phyloP scores from a whole-genome alignment of 2,888 invertebrate species.

The Orgyia antiqua region DNA sequence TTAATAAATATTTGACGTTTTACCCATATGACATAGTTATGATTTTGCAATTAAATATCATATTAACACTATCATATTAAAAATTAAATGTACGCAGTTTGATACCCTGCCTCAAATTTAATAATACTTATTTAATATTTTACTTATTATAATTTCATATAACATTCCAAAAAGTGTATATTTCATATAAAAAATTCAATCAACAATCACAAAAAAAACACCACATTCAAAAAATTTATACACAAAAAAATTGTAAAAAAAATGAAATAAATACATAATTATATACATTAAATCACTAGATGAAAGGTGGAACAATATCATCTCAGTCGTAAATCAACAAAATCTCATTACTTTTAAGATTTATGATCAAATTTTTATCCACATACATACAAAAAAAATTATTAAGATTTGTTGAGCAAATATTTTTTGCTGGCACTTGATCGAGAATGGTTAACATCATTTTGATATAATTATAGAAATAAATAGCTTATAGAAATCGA shows the following conservation, averaged over 20 bases:
- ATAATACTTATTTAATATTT: slow-evolving; percentile 31
- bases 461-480: slow-evolving; percentile 66
- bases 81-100: not conserved
- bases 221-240: slow-evolving; percentile 20
- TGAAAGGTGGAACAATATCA: slow-evolving; percentile 29
- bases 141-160: slow-evolving; percentile 19
- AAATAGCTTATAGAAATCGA: too few relatives aligned
- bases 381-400: too few relatives aligned
- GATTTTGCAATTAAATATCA: too few relatives aligned
- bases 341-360: not conserved
- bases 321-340: slow-evolving; percentile 29
- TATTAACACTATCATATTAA: too few relatives aligned
- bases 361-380: not conserved
- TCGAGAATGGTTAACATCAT: slow-evolving; percentile 2
- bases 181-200: slow-evolving; percentile 28
- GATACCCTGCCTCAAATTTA: slow-evolving; percentile 17
- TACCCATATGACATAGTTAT: too few relatives aligned
- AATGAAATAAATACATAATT: slow-evolving; percentile 36
- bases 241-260: slow-evolving; percentile 26
- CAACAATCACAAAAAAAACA: slow-evolving; percentile 30
- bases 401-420: slow-evolving; percentile 27
- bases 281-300: slow-evolving; percentile 32
- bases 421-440: slow-evolving; percentile 7
- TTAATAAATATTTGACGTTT: too few relatives aligned
- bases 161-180: slow-evolving; percentile 19